A percentile compares a stretch with the other conserved stretches of the same genome.
phyloP scores from a whole-genome alignment of 2,888 invertebrate genomes.

The Temnothorax unifasciatus region DNA sequence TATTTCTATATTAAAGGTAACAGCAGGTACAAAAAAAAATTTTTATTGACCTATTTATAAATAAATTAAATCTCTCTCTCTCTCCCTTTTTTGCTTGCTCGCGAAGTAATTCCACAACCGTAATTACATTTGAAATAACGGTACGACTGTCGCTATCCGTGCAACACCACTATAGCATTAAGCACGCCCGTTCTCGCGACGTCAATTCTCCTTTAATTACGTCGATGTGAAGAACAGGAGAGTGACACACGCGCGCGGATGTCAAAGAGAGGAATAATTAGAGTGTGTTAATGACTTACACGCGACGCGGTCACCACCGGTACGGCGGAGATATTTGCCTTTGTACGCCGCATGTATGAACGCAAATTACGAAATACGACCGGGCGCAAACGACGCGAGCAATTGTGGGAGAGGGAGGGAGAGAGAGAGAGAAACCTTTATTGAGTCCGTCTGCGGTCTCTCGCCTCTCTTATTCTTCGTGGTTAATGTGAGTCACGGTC shows the following conservation, averaged over 20 bases:
- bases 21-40: background rate
- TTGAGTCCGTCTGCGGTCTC: constrained; percentile 49
- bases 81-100: background rate
- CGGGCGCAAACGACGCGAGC: constrained; percentile 31
- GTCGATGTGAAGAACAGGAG: constrained; percentile 23
- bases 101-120: background rate
- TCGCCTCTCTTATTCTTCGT: constrained; percentile 25
- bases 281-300: constrained; percentile 49
- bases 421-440: constrained; percentile 33
- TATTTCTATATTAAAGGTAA: background rate
- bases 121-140: constrained; percentile 13
- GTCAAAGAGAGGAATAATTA: constrained; percentile 54
- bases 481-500: constrained; percentile 57
- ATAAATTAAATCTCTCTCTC: background rate
- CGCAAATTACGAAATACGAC: constrained; percentile 47
- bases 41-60: background rate
- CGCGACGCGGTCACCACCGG: constrained; percentile 17
- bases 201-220: constrained; percentile 41
- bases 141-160: background rate
- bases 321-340: constrained; percentile 26
- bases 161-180: background rate
- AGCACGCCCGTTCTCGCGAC: background rate
- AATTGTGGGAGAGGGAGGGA: background rate
- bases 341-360: constrained; percentile 32
- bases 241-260: constrained; percentile 30